These are phyloP conservation scores for Eristalinus aeneus DNA, from an alignment of 2,888 invertebrate species.

Conservation along the genomic window DNA sequence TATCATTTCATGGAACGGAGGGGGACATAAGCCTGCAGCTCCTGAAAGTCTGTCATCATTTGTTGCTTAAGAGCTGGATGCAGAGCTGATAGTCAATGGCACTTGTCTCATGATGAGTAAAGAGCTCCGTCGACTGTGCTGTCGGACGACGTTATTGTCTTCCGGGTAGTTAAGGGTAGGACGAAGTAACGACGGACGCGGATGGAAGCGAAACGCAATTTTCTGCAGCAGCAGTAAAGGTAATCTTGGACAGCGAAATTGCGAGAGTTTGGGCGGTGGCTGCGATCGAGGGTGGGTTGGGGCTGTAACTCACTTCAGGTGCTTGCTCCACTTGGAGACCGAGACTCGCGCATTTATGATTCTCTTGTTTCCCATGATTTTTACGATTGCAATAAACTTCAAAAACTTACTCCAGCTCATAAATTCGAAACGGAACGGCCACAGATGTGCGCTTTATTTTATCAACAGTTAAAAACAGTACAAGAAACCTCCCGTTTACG, in stretches of 20 bases:
- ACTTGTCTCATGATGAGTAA: neutral
- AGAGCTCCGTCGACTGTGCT: neutral
- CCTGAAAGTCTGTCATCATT: neutral
- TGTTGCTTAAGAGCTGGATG: neutral
- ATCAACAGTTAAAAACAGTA: conserved; percentile 62
- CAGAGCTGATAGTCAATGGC: conserved; percentile 1
- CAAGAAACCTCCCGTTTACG: neutral
- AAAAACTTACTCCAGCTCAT: conserved; percentile 67
- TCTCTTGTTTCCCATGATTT: conserved; percentile 59
- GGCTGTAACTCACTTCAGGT: conserved; percentile 52
- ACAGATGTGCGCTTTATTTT: conserved; percentile 68
- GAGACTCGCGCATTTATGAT: conserved; percentile 50
- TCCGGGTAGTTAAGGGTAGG: conserved; percentile 23
- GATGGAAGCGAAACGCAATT: conserved; percentile 37
- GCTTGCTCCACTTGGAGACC: conserved; percentile 7
- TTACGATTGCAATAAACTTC: conserved; percentile 65
- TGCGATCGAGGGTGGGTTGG: neutral
- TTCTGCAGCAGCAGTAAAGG: conserved; percentile 47
- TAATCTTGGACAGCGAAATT: conserved; percentile 45
- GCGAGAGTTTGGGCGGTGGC: neutral
- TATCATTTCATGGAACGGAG: conserved; percentile 1
- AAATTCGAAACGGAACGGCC: conserved; percentile 60
- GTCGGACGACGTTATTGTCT: neutral
- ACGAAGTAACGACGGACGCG: conserved; percentile 23
- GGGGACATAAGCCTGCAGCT: neutral